Evolutionary conservation across 2,113 vertebrate species (phyloP).

Genomic region (Sturnus vulgaris): DNA sequence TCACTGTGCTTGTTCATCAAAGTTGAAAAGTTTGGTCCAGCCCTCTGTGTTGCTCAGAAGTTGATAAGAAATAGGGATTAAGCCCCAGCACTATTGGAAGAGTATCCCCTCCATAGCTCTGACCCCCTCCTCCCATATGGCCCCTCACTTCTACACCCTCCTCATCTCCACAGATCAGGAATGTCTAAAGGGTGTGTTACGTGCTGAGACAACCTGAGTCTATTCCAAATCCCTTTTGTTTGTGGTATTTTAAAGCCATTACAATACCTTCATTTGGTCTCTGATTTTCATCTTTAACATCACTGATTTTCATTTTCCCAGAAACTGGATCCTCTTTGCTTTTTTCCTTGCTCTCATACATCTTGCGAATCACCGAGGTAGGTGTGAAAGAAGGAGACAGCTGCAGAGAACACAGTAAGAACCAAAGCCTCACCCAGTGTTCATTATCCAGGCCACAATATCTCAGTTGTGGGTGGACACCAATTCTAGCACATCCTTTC

Average conservation of each 20-base stretch:
- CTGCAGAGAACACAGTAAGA: constrained; percentile 62
- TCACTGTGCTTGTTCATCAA: neutral
- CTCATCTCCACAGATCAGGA: neutral
- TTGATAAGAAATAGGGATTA: neutral
- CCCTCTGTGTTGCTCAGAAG: neutral
- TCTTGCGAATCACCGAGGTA: constrained; percentile 97
- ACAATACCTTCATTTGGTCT: constrained; percentile 83
- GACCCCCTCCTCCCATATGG: neutral
- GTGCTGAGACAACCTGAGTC: neutral
- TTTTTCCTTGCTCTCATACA: constrained; percentile 98
- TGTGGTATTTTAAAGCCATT: neutral
- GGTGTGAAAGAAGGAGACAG: constrained; percentile 96
- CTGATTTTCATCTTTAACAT: constrained; percentile 80
- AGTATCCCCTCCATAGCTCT: neutral
- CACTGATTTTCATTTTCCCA: constrained; percentile 70
- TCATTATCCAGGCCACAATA: neutral
- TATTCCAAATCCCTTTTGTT: neutral
- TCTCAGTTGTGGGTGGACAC: neutral
- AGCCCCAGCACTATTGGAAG: neutral
- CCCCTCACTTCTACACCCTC: neutral
- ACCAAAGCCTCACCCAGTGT: neutral
- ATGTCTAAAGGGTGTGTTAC: neutral
- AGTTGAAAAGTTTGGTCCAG: neutral
- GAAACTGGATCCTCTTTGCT: constrained; percentile 83
- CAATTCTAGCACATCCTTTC: neutral